Percentiles rank a stretch among this genome's conserved stretches.
Evolutionary conservation across 2,113 vertebrate genomes (phyloP).

Genomic region (Uria lomvia): DNA sequence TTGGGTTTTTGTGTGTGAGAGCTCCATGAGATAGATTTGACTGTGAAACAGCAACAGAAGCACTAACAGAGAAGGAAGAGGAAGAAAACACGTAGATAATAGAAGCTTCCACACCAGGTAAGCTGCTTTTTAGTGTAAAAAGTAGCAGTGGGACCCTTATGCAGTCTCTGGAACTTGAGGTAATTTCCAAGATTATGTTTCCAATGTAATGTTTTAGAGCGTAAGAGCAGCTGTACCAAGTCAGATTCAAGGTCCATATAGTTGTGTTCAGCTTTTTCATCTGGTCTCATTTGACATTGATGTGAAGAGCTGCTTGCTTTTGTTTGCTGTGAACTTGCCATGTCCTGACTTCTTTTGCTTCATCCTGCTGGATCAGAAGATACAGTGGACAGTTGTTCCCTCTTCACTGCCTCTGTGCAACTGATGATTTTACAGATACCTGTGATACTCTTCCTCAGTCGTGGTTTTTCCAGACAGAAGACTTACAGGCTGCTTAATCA

Average conservation of each 20-base stretch:
- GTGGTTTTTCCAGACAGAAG: not conserved
- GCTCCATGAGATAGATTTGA: not conserved
- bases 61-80: not conserved
- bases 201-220: not conserved
- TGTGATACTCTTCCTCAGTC: not conserved
- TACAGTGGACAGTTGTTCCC: not conserved
- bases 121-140: slow-evolving; percentile 35
- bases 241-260: not conserved
- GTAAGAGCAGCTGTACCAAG: not conserved
- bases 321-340: not conserved
- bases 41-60: not conserved
- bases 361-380: not conserved
- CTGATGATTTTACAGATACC: not conserved
- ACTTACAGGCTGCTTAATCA: not conserved
- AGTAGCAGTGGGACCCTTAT: not conserved
- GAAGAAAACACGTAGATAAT: not conserved
- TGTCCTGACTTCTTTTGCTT: not conserved
- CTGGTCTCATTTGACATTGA: not conserved
- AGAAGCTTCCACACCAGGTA: not conserved
- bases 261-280: not conserved
- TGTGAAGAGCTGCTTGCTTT: not conserved
- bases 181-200: not conserved
- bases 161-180: not conserved
- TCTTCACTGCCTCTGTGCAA: not conserved
- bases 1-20: not conserved